Conservation (phyloP, 2,113 vertebrate genomes). For the Nettapus auritus region DNA sequence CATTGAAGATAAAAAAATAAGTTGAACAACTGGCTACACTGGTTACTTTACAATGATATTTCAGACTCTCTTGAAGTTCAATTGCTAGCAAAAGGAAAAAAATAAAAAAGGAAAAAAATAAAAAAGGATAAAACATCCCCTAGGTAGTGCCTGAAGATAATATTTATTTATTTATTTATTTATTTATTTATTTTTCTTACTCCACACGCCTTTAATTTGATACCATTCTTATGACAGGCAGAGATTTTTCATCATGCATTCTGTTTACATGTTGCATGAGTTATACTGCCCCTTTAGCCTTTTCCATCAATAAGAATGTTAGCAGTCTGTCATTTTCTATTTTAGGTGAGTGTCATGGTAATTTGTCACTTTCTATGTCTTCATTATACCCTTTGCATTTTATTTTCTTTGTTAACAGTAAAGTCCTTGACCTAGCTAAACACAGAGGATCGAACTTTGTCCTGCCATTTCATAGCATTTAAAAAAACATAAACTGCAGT, state of each 20-base stretch:
- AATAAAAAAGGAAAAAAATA: background rate
- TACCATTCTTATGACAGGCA: background rate
- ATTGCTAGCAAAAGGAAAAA: background rate
- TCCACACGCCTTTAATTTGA: background rate
- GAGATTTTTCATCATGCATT: background rate
- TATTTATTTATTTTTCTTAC: background rate
- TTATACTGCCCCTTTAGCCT: background rate
- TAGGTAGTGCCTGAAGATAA: background rate
- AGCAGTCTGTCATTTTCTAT: background rate
- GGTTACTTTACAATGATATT: background rate
- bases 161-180: background rate
- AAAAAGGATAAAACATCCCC: background rate
- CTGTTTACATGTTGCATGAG: background rate
- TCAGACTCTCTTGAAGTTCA: background rate
- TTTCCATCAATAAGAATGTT: background rate
- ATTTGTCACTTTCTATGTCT: background rate
- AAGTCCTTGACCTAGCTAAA: background rate
- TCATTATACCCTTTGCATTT: background rate
- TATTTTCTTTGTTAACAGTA: background rate
- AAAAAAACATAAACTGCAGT: background rate
- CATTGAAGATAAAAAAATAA: background rate
- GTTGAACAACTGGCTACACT: background rate
- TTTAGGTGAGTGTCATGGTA: background rate
- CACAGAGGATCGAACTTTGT: background rate
- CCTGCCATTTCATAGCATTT: background rate